Evolutionary conservation across 2,888 invertebrate genomes (phyloP).

Genomic region (Oligia strigilis): DNA sequence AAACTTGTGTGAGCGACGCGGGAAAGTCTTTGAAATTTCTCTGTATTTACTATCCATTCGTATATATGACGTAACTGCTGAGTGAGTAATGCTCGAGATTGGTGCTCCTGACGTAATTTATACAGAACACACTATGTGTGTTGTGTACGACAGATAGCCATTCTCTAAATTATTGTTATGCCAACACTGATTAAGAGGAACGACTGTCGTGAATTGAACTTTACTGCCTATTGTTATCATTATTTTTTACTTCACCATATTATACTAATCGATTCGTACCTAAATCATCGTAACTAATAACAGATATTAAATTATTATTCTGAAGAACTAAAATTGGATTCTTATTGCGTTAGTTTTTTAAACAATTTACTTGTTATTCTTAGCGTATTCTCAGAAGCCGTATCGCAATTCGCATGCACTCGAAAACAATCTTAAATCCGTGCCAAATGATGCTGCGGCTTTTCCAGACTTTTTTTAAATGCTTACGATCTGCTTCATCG

Average conservation of each 20-base stretch:
- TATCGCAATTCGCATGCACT: conserved; percentile 33
- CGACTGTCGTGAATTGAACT: conserved; percentile 66
- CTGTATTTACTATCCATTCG: conserved; percentile 63
- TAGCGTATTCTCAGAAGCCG: conserved; percentile 43
- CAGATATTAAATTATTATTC: not conserved
- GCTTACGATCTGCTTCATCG: conserved; percentile 39
- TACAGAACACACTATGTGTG: conserved; percentile 55
- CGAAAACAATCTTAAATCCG: conserved; percentile 44
- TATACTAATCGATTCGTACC: conserved; percentile 40
- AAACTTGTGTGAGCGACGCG: conserved; percentile 8
- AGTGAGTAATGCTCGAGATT: conserved; percentile 66
- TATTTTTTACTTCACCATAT: conserved; percentile 46
- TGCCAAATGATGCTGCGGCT: conserved; percentile 47
- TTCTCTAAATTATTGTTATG: conserved; percentile 69
- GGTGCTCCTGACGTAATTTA: conserved; percentile 66
- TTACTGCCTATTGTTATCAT: conserved; percentile 60
- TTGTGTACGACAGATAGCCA: conserved; percentile 61
- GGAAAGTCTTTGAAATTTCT: conserved; percentile 51
- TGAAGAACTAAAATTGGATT: not conserved
- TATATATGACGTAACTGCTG: conserved; percentile 54
- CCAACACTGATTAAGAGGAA: conserved; percentile 68
- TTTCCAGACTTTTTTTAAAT: conserved; percentile 37
- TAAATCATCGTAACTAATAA: conserved; percentile 3
- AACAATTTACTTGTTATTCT: conserved; percentile 37
- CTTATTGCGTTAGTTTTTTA: conserved; percentile 13